phyloP scores from a whole-genome alignment of 2,888 invertebrate genomes.

The Lochmaea crataegi region DNA sequence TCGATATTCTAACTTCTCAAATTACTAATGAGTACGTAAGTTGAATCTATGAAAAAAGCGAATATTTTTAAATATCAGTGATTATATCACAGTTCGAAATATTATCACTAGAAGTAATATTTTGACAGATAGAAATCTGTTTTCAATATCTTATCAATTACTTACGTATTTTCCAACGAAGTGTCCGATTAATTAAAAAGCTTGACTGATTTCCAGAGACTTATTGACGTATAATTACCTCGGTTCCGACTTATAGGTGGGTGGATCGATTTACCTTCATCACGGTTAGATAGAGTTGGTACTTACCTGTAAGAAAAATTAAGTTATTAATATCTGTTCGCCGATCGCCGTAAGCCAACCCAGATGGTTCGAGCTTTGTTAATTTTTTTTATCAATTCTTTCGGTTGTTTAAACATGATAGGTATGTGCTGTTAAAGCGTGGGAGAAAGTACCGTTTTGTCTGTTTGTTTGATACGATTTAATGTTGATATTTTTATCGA shows the following conservation, averaged over 20 bases:
- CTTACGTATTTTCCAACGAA: too few relatives aligned
- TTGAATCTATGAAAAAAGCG: neutral
- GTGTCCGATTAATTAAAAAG: conserved; percentile 12
- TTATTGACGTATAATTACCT: conserved; percentile 30
- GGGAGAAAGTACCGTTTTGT: conserved; percentile 7
- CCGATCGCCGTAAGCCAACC: conserved; percentile 22
- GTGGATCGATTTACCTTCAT: conserved; percentile 19
- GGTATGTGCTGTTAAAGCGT: conserved; percentile 1
- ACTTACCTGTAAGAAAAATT: conserved; percentile 43
- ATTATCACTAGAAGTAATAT: too few relatives aligned
- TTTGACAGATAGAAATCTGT: too few relatives aligned
- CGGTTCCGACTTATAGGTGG: conserved; percentile 31
- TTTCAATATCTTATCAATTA: too few relatives aligned
- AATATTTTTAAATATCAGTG: neutral
- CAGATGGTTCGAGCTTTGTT: conserved; percentile 26
- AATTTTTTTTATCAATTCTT: conserved; percentile 15
- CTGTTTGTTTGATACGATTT: neutral
- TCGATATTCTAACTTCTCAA: neutral
- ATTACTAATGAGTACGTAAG: neutral
- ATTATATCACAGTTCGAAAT: too few relatives aligned
- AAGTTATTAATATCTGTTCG: conserved; percentile 34
- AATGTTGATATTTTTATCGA: neutral
- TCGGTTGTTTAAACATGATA: conserved; percentile 10
- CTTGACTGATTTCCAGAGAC: conserved; percentile 15
- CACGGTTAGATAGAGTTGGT: conserved; percentile 29